Evolutionary conservation across 1,140 invertebrate species (phyloP).

Genomic region (Thalassaphorura encarpata): DNA sequence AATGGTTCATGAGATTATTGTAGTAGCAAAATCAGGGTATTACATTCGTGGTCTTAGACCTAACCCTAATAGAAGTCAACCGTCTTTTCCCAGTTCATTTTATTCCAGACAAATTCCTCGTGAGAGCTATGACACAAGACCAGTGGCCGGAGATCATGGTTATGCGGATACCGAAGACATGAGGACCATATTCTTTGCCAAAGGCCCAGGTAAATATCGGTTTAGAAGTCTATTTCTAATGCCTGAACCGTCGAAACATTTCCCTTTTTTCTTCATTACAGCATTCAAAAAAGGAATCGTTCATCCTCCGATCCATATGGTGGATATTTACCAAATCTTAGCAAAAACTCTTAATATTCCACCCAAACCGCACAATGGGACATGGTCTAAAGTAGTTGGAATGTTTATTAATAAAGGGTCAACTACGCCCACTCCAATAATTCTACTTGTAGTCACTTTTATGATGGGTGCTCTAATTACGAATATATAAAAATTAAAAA

Average conservation of each 20-base stretch:
- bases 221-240: no score
- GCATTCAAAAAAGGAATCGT: slow-evolving; percentile 30
- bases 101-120: slow-evolving; percentile 17
- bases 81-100: no score
- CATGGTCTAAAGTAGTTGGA: slow-evolving; percentile 31
- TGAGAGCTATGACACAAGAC: slow-evolving; percentile 5
- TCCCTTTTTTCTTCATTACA: slow-evolving; percentile 16
- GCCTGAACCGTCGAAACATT: no score
- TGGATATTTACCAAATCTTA: slow-evolving; percentile 35
- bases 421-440: not conserved
- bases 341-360: slow-evolving; percentile 31
- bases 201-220: slow-evolving; percentile 36
- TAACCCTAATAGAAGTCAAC: no score
- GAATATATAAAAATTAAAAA: no score
- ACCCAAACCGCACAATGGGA: slow-evolving; percentile 35
- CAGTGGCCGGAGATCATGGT: slow-evolving; percentile 35
- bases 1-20: slow-evolving; percentile 33
- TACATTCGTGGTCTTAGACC: slow-evolving; percentile 15
- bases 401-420: slow-evolving; percentile 15
- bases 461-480: not conserved
- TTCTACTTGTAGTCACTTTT: not conserved
- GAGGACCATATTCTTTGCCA: slow-evolving; percentile 39
- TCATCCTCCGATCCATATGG: slow-evolving; percentile 32
- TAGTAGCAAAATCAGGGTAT: slow-evolving; percentile 32
- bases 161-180: slow-evolving; percentile 37